A percentile compares a stretch with the other conserved stretches of the same genome.
These are phyloP conservation scores for Ceuthmochares aereus DNA, from an alignment of 2,113 vertebrate genomes.

Conservation along the genomic window DNA sequence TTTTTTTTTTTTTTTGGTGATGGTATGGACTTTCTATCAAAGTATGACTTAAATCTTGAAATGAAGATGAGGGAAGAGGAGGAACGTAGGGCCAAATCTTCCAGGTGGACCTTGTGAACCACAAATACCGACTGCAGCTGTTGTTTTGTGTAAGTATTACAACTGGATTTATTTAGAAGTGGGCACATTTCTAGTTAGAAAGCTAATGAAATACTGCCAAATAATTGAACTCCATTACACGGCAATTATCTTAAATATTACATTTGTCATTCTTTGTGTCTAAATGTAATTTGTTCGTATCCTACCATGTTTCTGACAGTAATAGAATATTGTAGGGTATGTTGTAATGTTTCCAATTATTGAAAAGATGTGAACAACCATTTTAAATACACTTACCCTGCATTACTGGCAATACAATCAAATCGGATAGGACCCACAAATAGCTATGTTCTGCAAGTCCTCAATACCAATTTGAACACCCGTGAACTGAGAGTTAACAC, in stretches of 20 bases:
- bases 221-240: neutral
- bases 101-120: neutral
- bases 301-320: neutral
- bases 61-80: neutral
- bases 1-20: neutral
- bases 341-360: neutral
- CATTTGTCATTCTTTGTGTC: neutral
- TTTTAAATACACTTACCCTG: neutral
- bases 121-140: neutral
- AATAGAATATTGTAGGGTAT: neutral
- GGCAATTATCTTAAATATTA: neutral
- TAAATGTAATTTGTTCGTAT: neutral
- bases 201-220: neutral
- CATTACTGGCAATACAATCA: neutral
- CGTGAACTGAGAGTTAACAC: neutral
- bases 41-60: neutral
- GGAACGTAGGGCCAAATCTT: neutral
- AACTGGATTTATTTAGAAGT: neutral
- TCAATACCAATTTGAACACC: neutral
- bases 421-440: neutral
- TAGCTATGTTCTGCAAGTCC: neutral
- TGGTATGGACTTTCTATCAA: neutral
- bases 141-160: neutral
- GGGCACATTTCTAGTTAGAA: neutral
- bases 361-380: neutral